Evolutionary conservation across 2,113 vertebrate genomes (phyloP).

Genomic region (Eonycteris spelaea): DNA sequence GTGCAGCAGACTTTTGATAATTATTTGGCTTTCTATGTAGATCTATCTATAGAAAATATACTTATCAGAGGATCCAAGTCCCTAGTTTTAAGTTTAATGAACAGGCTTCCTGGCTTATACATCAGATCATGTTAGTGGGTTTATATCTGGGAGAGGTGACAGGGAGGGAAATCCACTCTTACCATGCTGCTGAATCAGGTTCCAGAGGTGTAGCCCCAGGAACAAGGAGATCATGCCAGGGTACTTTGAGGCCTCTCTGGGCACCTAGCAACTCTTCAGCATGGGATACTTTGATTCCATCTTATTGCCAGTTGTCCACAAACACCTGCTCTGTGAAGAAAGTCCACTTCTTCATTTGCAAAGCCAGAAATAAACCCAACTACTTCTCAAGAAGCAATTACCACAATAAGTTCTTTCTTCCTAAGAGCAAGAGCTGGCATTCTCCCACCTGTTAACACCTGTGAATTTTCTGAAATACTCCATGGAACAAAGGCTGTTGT

Average conservation of each 20-base stretch:
- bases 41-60: background rate
- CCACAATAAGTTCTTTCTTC: conserved; percentile 6
- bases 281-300: background rate
- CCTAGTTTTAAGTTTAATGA: background rate
- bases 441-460: conserved; percentile 13
- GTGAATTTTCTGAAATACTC: conserved; percentile 28
- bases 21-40: conserved; percentile 36
- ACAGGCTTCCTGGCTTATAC: background rate
- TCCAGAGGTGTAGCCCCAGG: background rate
- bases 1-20: background rate
- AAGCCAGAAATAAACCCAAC: background rate
- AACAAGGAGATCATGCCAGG: background rate
- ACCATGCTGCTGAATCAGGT: background rate
- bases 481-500: conserved; percentile 15
- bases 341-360: background rate
- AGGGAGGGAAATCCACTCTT: background rate
- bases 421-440: background rate
- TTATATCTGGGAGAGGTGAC: background rate
- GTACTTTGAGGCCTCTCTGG: background rate
- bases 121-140: background rate
- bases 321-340: background rate
- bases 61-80: background rate
- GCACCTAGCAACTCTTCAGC: background rate
- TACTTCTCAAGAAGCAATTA: background rate
- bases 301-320: background rate